A percentile compares a stretch with the other conserved stretches of the same genome.
Conservation (phyloP, 2,888 invertebrate species). For the Andrena camellia region DNA sequence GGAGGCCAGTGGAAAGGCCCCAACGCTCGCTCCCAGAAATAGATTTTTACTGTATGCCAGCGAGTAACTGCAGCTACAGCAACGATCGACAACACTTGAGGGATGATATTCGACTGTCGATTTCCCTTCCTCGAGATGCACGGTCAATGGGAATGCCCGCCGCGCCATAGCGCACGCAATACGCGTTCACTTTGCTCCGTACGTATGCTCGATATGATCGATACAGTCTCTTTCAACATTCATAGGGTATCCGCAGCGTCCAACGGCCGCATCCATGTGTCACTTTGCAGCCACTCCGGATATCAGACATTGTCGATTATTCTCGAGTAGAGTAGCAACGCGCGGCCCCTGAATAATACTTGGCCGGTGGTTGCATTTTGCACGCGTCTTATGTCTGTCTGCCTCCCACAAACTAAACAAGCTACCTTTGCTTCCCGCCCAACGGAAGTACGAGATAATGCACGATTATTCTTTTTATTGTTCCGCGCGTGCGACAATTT, state of each 20-base stretch:
- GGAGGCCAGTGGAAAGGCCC: no score
- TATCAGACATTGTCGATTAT: conserved; percentile 56
- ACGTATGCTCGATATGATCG: conserved; percentile 26
- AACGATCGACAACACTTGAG: conserved; percentile 19
- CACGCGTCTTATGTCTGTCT: conserved; percentile 6
- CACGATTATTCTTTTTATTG: no score
- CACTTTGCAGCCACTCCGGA: conserved; percentile 43
- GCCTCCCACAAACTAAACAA: neutral
- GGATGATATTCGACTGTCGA: conserved; percentile 46
- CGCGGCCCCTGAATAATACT: conserved; percentile 7
- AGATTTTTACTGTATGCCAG: neutral
- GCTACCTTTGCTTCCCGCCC: neutral
- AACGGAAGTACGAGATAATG: neutral
- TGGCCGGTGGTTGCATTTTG: conserved; percentile 14
- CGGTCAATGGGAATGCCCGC: conserved; percentile 23
- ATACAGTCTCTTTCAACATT: conserved; percentile 58
- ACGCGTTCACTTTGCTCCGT: conserved; percentile 15
- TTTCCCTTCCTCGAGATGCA: conserved; percentile 36
- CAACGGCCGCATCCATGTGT: conserved; percentile 24
- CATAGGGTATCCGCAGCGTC: conserved; percentile 41
- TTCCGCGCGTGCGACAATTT: no score
- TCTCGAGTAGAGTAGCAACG: conserved; percentile 16
- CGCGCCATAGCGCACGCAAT: conserved; percentile 31
- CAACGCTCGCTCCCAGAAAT: no score
- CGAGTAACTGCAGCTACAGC: conserved; percentile 1